These are phyloP conservation scores for Coregonus ussuriensis DNA, from an alignment of 2,797 vertebrate genomes.

Conservation along the genomic window DNA sequence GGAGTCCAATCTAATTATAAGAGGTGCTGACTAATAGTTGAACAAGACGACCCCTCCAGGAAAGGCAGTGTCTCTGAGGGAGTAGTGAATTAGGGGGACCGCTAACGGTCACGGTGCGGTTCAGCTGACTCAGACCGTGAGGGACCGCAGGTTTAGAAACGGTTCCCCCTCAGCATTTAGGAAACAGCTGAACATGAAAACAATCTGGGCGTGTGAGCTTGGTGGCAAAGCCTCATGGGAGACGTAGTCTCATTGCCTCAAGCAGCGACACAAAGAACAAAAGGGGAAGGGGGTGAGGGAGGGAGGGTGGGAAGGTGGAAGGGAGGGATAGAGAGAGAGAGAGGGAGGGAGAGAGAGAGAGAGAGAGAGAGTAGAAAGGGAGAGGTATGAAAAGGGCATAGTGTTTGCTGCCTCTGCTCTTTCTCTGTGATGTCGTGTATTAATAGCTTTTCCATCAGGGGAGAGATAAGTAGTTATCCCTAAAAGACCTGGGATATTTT, in stretches of 20 bases:
- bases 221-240: constrained; percentile 51
- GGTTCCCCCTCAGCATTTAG: constrained; percentile 44
- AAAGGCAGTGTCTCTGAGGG: background rate
- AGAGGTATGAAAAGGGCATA: constrained; percentile 5
- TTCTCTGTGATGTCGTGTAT: constrained; percentile 18
- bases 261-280: constrained; percentile 33
- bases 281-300: constrained; percentile 8
- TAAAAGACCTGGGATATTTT: background rate
- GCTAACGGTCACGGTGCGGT: background rate
- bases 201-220: constrained; percentile 35
- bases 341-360: background rate
- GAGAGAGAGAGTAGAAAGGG: background rate
- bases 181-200: constrained; percentile 62
- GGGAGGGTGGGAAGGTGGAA: constrained; percentile 3
- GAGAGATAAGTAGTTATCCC: background rate
- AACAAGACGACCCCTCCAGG: constrained; percentile 12
- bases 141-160: constrained; percentile 19
- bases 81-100: constrained; percentile 7
- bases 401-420: constrained; percentile 28
- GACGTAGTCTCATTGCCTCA: constrained; percentile 54
- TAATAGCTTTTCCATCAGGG: constrained; percentile 30
- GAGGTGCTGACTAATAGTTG: background rate
- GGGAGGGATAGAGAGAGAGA: background rate
- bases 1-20: constrained; percentile 21
- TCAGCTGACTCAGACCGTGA: constrained; percentile 56